These are phyloP conservation scores for Chymomyza procnemis DNA, from an alignment of 2,888 invertebrate genomes.

Conservation along the genomic window DNA sequence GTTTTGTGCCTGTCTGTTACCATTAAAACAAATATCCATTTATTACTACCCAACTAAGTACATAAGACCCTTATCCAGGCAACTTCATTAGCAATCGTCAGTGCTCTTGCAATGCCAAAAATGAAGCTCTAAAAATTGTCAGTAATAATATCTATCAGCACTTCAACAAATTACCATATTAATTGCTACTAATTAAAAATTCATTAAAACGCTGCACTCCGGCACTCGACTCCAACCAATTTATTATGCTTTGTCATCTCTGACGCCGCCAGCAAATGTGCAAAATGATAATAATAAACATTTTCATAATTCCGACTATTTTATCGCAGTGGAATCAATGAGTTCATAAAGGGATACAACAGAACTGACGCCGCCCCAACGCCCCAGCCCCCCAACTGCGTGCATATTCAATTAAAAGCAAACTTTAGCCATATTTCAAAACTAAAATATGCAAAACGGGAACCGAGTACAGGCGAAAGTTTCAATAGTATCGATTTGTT, in stretches of 20 bases:
- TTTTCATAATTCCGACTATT: conserved; percentile 57
- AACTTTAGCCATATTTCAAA: conserved; percentile 71
- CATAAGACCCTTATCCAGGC: background rate
- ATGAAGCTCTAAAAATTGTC: background rate
- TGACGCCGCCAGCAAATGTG: conserved; percentile 50
- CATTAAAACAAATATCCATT: background rate
- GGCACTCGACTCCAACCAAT: conserved; percentile 28
- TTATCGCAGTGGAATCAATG: conserved; percentile 63
- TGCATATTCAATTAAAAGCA: conserved; percentile 71
- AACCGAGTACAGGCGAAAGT: conserved; percentile 45
- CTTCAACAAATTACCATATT: conserved; percentile 74
- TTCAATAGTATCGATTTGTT: conserved; percentile 60
- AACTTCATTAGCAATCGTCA: background rate
- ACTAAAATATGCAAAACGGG: conserved; percentile 68
- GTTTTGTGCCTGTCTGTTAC: too few relatives aligned
- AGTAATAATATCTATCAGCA: conserved; percentile 39
- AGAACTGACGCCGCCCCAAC: too few relatives aligned
- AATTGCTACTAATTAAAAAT: conserved; percentile 75
- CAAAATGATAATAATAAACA: conserved; percentile 70
- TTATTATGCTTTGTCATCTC: conserved; percentile 73
- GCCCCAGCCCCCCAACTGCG: conserved; percentile 36
- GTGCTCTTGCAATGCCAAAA: background rate
- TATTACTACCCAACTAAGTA: background rate
- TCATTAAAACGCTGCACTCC: conserved; percentile 57
- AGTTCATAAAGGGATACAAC: conserved; percentile 56